Evolutionary conservation across 2,888 invertebrate species (phyloP).

Genomic region (Zootermopsis nevadensis): DNA sequence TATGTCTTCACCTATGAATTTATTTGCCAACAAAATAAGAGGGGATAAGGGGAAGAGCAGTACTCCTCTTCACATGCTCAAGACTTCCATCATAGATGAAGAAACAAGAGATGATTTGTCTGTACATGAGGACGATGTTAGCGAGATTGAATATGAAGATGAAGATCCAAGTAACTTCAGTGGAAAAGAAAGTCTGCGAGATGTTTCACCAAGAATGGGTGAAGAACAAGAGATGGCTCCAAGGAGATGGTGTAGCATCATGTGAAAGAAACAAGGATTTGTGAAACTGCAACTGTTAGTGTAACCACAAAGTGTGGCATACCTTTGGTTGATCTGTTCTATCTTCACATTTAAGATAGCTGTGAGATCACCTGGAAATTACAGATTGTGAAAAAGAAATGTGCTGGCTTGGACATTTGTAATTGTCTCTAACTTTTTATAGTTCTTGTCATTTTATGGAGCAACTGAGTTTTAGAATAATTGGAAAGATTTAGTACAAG

Average conservation of each 20-base stretch:
- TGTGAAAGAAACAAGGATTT: background rate
- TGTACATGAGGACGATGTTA: background rate
- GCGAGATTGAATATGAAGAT: conserved; percentile 9
- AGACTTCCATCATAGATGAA: background rate
- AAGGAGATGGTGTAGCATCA: conserved; percentile 24
- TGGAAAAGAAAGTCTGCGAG: background rate
- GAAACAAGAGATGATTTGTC: background rate
- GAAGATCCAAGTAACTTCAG: background rate
- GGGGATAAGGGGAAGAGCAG: conserved; percentile 11
- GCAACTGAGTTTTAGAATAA: background rate
- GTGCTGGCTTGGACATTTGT: background rate
- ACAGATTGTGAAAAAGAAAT: background rate
- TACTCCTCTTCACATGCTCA: conserved; percentile 22
- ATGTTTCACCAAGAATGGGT: background rate
- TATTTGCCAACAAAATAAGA: conserved; percentile 23
- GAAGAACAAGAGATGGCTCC: background rate
- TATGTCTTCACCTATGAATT: conserved; percentile 29
- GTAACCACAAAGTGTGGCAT: background rate
- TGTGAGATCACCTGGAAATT: background rate
- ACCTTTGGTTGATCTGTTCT: background rate
- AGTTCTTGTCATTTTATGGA: background rate
- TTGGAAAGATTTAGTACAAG: conserved; percentile 9
- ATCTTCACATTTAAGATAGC: background rate
- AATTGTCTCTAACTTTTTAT: background rate
- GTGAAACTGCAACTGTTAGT: background rate